Evolutionary conservation across 2,113 vertebrate species (phyloP).

Genomic region (Sinocyclocheilus grahami): DNA sequence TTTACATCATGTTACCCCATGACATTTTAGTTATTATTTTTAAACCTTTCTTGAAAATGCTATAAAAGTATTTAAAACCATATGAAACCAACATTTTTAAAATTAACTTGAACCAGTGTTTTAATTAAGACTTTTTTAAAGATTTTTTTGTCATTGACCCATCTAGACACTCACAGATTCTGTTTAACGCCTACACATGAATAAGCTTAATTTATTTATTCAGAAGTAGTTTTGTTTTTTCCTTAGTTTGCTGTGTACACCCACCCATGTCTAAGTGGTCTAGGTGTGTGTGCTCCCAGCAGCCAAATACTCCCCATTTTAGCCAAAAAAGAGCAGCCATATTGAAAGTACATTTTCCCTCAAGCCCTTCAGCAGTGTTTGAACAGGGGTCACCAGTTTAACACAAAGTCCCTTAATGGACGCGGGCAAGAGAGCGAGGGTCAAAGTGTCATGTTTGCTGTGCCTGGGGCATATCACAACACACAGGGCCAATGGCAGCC

Average conservation of each 20-base stretch:
- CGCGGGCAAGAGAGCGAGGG: conserved; percentile 60
- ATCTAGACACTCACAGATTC: too few relatives aligned
- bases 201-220: not conserved
- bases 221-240: conserved; percentile 59
- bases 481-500: conserved; percentile 65
- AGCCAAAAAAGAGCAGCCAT: not conserved
- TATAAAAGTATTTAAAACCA: too few relatives aligned
- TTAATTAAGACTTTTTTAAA: too few relatives aligned
- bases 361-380: conserved; percentile 56
- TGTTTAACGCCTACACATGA: too few relatives aligned
- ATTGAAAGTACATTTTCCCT: conserved; percentile 21
- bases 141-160: too few relatives aligned
- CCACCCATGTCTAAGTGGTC: not conserved
- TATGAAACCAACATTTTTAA: too few relatives aligned
- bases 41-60: too few relatives aligned
- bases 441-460: conserved; percentile 77
- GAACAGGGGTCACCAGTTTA: conserved; percentile 64
- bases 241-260: not conserved
- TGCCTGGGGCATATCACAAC: conserved; percentile 73
- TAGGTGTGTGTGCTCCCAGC: not conserved
- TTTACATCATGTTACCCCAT: too few relatives aligned
- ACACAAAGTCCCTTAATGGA: conserved; percentile 70
- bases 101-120: too few relatives aligned
- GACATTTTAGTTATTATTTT: too few relatives aligned
- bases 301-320: not conserved